Conservation (phyloP, 2,888 invertebrate species). For the Papilio demoleus region DNA sequence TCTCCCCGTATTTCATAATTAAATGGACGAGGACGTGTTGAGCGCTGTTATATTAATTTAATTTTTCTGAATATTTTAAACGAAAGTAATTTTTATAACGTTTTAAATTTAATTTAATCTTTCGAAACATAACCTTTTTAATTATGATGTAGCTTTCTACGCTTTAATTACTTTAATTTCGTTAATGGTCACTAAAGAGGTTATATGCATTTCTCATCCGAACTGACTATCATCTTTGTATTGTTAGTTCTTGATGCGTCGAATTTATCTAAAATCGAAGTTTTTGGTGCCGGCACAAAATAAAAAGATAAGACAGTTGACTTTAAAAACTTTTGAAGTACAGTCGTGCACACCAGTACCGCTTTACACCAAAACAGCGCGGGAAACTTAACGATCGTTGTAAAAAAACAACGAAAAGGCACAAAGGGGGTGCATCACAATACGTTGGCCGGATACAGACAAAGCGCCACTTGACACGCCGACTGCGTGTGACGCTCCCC, state of each 20-base stretch:
- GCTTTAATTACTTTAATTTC: no score
- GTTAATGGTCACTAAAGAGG: no score
- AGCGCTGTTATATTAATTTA: background rate
- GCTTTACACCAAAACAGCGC: slow-evolving; percentile 12
- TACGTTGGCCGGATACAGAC: slow-evolving; percentile 36
- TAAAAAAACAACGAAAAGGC: slow-evolving; percentile 35
- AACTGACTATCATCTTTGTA: no score
- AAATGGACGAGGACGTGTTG: background rate
- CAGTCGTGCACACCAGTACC: slow-evolving; percentile 15
- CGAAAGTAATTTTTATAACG: background rate
- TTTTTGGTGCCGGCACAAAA: background rate
- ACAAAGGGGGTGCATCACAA: slow-evolving; percentile 38
- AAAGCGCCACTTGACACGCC: slow-evolving; percentile 40
- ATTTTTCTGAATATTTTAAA: background rate
- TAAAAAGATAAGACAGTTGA: background rate
- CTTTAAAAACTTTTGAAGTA: background rate
- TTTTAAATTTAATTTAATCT: no score
- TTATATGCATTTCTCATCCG: no score
- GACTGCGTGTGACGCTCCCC: slow-evolving; percentile 36
- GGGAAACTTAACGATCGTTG: slow-evolving; percentile 27
- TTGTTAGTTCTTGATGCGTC: no score
- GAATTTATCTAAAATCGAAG: no score
- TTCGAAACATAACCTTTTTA: no score
- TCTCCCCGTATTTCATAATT: background rate
- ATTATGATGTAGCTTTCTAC: no score